phyloP scores from a whole-genome alignment of 2,797 vertebrate species.

The Eulemur rubriventer region DNA sequence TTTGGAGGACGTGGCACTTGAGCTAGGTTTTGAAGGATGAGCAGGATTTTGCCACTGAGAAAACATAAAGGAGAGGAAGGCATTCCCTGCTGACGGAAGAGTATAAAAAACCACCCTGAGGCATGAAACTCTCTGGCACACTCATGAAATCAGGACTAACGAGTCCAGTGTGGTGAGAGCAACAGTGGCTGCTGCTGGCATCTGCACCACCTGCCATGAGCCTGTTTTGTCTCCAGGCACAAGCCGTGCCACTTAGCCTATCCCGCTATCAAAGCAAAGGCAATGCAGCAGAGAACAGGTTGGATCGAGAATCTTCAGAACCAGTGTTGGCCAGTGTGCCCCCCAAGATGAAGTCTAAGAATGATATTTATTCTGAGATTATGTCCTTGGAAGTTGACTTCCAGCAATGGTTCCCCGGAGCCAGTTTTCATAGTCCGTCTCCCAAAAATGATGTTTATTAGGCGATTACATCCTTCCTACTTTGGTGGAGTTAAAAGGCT shows the following conservation, averaged over 20 bases:
- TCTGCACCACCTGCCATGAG: background rate
- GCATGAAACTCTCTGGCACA: background rate
- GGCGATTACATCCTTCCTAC: background rate
- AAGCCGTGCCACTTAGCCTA: background rate
- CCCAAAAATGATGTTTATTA: background rate
- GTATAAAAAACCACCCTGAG: background rate
- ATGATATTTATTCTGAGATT: background rate
- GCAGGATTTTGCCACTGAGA: slow-evolving; percentile 28
- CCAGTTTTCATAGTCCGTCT: background rate
- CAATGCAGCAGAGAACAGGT: background rate
- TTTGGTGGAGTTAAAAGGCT: background rate
- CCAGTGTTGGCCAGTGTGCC: background rate
- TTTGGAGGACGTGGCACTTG: background rate
- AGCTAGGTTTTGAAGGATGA: slow-evolving; percentile 40
- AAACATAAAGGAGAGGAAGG: background rate
- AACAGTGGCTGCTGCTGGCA: too few species aligned
- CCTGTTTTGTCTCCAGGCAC: background rate
- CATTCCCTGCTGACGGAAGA: background rate
- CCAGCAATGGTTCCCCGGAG: background rate
- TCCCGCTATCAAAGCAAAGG: background rate
- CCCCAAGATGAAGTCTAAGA: background rate
- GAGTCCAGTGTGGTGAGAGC: background rate
- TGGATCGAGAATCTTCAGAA: background rate
- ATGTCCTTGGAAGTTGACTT: background rate
- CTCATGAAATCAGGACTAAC: background rate